Percentiles rank a stretch among this genome's conserved stretches.
Conservation (phyloP, 2,797 vertebrate species). For the Aphelocoma californica region DNA sequence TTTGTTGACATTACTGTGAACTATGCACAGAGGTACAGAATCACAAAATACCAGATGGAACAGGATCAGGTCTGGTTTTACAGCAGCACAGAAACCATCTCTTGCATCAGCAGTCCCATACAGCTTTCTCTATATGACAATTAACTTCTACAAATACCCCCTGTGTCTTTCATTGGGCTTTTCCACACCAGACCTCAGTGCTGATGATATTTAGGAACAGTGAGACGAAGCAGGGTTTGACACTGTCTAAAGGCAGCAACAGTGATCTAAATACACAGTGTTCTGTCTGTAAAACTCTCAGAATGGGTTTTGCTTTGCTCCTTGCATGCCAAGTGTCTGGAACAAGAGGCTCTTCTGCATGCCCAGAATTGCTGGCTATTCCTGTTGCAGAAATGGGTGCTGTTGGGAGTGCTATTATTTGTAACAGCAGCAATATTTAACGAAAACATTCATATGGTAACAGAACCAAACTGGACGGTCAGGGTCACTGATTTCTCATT, state of each 20-base stretch:
- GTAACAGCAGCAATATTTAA: background rate
- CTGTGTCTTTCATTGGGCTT: background rate
- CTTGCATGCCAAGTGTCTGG: background rate
- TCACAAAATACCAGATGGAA: constrained; percentile 11
- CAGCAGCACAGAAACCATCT: background rate
- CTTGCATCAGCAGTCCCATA: background rate
- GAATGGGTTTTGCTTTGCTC: background rate
- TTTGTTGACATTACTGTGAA: constrained; percentile 39
- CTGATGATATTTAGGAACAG: background rate
- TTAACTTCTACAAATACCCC: background rate
- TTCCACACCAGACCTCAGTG: background rate
- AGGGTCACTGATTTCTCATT: background rate
- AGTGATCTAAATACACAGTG: background rate
- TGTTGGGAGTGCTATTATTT: background rate
- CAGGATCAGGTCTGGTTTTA: background rate
- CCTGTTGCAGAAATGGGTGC: background rate
- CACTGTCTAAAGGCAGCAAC: background rate
- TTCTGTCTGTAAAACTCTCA: background rate
- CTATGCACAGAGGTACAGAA: background rate
- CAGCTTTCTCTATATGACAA: background rate
- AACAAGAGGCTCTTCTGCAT: background rate
- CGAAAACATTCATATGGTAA: background rate
- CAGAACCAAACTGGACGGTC: background rate
- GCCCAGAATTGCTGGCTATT: background rate
- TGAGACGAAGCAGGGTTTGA: background rate